Percentiles rank a stretch among this genome's conserved stretches.
These are phyloP conservation scores for Megaceryle maxima DNA, from an alignment of 2,113 vertebrate genomes.

Conservation along the genomic window DNA sequence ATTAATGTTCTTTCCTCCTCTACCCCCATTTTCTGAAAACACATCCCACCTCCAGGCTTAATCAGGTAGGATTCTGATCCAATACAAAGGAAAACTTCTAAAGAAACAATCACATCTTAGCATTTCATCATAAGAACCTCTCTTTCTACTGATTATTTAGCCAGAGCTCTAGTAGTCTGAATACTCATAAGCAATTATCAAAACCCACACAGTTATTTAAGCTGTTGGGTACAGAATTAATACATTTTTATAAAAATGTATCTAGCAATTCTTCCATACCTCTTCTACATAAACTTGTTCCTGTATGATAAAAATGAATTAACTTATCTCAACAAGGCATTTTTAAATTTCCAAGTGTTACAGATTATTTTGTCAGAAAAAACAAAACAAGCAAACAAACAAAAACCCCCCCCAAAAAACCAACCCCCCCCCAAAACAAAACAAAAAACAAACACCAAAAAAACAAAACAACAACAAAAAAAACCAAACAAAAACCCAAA, in stretches of 20 bases:
- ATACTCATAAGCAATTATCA: not conserved
- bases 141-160: not conserved
- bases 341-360: not conserved
- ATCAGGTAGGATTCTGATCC: not conserved
- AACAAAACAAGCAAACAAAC: not conserved
- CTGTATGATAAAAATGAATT: constrained; percentile 6
- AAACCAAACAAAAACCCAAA: too few species aligned
- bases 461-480: too few species aligned
- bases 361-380: not conserved
- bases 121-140: not conserved
- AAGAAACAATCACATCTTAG: not conserved
- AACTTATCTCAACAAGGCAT: not conserved
- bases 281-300: not conserved
- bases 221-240: not conserved
- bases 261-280: not conserved
- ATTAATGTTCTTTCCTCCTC: not conserved
- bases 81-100: not conserved
- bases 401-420: too few species aligned
- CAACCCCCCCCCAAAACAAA: too few species aligned
- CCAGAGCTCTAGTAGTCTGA: not conserved
- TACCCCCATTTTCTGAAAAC: not conserved
- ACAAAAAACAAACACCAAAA: too few species aligned
- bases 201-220: not conserved
- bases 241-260: not conserved
- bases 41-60: not conserved